phyloP scores from a whole-genome alignment of 2,888 invertebrate species.

The Tipula lateralis region DNA sequence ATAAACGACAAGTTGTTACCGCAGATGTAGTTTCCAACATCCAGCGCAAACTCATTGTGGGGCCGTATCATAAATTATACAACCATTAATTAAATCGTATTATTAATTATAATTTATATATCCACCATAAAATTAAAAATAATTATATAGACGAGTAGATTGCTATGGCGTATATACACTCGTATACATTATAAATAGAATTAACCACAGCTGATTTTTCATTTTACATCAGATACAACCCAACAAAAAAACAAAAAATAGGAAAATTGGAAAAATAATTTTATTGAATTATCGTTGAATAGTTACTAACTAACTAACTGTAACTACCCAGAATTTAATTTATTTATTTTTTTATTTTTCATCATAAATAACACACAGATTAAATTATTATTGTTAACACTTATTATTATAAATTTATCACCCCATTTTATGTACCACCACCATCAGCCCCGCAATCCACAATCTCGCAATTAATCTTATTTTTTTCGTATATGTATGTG shows the following conservation, averaged over 20 bases:
- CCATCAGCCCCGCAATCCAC: background rate
- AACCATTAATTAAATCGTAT: background rate
- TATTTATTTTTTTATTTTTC: background rate
- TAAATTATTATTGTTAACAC: slow-evolving; percentile 1
- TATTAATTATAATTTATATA: background rate
- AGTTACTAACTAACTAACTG: background rate
- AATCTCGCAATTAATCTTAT: slow-evolving; percentile 14
- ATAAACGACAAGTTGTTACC: too few species aligned
- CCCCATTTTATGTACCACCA: background rate
- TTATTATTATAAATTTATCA: background rate
- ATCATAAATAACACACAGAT: background rate
- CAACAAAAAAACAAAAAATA: background rate
- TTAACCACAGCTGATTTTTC: background rate
- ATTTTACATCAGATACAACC: background rate
- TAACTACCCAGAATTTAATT: background rate
- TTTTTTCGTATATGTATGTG: too few species aligned
- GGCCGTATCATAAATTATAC: too few species aligned
- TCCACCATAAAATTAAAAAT: background rate
- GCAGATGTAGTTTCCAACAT: too few species aligned
- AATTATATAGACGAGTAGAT: background rate
- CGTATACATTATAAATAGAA: background rate
- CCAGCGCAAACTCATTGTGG: too few species aligned
- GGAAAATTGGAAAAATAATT: background rate
- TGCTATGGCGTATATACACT: background rate
- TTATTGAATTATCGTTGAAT: background rate